Conservation (phyloP, 2,797 vertebrate species). For the Liparis tanakae region DNA sequence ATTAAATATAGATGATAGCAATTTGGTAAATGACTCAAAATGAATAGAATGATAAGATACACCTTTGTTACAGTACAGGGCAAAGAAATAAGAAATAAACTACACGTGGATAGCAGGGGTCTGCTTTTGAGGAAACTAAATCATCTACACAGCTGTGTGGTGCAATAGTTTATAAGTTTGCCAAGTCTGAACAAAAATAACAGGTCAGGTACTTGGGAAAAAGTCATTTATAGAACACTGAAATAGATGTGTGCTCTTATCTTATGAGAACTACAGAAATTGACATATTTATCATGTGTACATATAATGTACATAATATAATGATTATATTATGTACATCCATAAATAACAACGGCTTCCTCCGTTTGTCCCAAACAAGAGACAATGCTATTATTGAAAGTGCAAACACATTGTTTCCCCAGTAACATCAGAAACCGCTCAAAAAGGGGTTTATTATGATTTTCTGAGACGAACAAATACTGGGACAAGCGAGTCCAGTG, state of each 20-base stretch:
- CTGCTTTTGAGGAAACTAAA: neutral
- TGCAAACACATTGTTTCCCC: neutral
- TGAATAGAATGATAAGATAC: no score
- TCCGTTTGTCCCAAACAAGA: neutral
- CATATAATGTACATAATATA: no score
- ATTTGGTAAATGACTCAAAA: no score
- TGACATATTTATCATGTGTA: neutral
- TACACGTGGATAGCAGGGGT: rapidly evolving
- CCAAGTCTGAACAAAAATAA: neutral
- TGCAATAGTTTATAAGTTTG: neutral
- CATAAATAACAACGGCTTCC: neutral
- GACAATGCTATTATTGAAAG: neutral
- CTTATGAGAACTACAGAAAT: neutral
- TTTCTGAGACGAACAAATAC: neutral
- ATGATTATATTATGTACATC: neutral
- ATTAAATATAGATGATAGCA: neutral
- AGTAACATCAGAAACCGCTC: neutral
- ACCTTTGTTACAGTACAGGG: no score
- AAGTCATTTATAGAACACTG: neutral
- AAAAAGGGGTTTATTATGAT: neutral
- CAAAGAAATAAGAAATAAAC: no score
- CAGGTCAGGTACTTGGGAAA: neutral
- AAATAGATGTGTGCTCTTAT: neutral
- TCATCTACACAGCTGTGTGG: neutral
- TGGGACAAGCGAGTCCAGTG: neutral